phyloP scores from a whole-genome alignment of 2,113 vertebrate species.

The Aptenodytes forsteri region DNA sequence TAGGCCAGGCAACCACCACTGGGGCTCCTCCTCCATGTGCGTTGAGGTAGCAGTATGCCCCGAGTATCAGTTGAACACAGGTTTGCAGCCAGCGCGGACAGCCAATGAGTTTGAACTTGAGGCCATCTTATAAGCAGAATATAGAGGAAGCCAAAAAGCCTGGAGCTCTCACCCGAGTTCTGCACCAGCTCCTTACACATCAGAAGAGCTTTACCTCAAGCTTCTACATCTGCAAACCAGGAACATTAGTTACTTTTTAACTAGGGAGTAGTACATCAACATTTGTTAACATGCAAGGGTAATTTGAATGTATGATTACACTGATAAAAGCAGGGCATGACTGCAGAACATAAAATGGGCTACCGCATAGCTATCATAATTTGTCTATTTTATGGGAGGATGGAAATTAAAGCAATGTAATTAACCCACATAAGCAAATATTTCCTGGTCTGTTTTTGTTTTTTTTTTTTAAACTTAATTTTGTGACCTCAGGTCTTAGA shows the following conservation, averaged over 20 bases:
- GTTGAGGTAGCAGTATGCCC: accelerated
- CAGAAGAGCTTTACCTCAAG: neutral
- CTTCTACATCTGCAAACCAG: neutral
- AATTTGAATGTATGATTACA: neutral
- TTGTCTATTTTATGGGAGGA: neutral
- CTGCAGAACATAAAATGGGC: neutral
- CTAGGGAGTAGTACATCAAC: neutral
- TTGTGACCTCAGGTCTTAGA: neutral
- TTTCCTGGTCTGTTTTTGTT: neutral
- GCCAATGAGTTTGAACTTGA: neutral
- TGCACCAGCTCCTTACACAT: neutral
- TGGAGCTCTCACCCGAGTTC: neutral
- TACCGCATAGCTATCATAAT: neutral
- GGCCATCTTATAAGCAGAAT: too few species aligned
- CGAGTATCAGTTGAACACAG: accelerated
- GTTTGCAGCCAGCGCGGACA: neutral
- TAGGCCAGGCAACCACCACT: neutral
- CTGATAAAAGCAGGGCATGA: neutral
- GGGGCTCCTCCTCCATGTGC: neutral
- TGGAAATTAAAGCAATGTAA: neutral
- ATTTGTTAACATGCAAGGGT: neutral
- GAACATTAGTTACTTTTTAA: conserved; percentile 16
- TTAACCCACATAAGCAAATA: neutral
- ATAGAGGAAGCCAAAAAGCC: neutral
- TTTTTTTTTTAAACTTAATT: neutral